A percentile compares a stretch with the other conserved stretches of the same genome.
Evolutionary conservation across 2,113 vertebrate species (phyloP).

Genomic region (Oreochromis niloticus): DNA sequence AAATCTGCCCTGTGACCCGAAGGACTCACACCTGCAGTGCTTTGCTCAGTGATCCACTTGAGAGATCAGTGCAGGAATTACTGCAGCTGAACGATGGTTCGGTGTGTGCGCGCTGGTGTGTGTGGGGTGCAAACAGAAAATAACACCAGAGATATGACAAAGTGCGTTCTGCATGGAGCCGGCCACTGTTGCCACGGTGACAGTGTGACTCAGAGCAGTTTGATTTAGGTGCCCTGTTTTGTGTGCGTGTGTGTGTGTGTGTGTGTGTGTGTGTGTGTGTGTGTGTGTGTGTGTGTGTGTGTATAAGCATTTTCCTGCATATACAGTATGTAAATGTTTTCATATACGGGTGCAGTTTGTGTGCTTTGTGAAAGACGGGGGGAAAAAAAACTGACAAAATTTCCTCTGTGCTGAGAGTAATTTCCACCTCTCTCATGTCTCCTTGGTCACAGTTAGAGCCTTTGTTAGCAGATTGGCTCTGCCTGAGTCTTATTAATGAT

Average conservation of each 20-base stretch:
- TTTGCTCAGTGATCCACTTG: constrained; percentile 30
- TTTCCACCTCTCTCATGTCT: constrained; percentile 34
- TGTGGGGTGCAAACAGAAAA: constrained; percentile 1
- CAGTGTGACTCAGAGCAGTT: constrained; percentile 73
- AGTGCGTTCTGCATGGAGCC: constrained; percentile 67
- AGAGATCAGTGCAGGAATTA: constrained; percentile 34
- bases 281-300: neutral
- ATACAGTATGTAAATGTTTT: neutral
- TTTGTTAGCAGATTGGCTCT: constrained; percentile 62
- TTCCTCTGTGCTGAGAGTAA: neutral
- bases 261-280: neutral
- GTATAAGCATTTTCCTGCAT: neutral
- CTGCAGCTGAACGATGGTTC: constrained; percentile 24
- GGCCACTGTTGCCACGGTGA: constrained; percentile 76
- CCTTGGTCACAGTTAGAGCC: constrained; percentile 41
- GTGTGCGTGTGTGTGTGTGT: neutral
- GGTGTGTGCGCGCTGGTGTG: constrained; percentile 4
- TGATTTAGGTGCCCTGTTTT: constrained; percentile 58
- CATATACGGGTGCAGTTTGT: neutral
- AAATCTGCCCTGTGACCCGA: constrained; percentile 17
- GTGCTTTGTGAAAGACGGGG: neutral
- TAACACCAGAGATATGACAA: constrained; percentile 53
- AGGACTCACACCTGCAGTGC: constrained; percentile 2
- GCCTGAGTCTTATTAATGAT: constrained; percentile 59
- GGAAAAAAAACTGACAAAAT: neutral